Base-by-base conservation (phyloP, 2,113 vertebrate species). In the Syngnathus typhle region DNA sequence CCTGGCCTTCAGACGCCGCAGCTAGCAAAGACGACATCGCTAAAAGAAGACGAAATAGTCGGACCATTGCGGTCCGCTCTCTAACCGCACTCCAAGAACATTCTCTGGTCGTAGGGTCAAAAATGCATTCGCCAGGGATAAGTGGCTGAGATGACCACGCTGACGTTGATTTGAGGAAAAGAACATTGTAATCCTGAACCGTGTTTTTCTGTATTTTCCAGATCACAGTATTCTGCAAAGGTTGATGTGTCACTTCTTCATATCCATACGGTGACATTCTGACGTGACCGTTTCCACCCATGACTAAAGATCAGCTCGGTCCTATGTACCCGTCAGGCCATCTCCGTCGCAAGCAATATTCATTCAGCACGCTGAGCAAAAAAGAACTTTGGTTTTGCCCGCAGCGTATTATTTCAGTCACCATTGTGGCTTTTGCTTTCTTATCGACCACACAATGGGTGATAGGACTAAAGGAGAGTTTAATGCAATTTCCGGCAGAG, bases 341-440 rank as follows among this genome's bases (percentile, higher is more conserved):
- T 36, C 59, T 73, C 58, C 60, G 21, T 55, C 18, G 12, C 23
- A 15, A 44, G 16, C 44, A 32, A 27, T 51, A 61, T 36, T 68
- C 10, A 64, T 13, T 23, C 21, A 8, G 19, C 12, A 15, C 61
- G 46, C 62, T 58, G 65, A 58, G 60, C 39, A 11, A 38, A 65
- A 32, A 32, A 32, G 27, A 32, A 32, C 27, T 46, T 46, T 15
- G 13, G 11, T 54, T 27, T 54, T 54, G 9, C 52, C n/a, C 27
- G 27, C 27, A 32, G 27, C 27, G 27, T 3, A 32, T 54, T 10
- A 51, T 51, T 51, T 10, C 19, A 54, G 51, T 54, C 2, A 23
- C 5, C 52, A 54, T 4, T 49, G 69, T 67, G 44, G 18, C 47
- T 49, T 19, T 19, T 60, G 59, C 46, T 68, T 70, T 56, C 27